Base-by-base conservation (phyloP, 2,113 vertebrate genomes). In the Pipa parva region DNA sequence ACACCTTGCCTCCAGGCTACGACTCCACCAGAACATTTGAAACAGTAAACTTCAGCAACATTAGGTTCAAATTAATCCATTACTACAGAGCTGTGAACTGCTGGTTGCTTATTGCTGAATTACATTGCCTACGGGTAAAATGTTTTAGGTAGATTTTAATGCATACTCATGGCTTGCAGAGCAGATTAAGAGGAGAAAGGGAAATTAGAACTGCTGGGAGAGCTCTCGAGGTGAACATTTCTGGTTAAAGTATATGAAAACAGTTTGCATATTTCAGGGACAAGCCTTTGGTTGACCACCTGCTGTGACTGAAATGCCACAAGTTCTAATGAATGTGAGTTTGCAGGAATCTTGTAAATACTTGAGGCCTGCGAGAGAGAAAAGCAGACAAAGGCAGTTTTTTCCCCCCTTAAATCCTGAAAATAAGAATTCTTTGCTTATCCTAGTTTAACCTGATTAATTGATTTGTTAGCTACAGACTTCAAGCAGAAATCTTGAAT, bases 11-110 rank as follows among this genome's bases (percentile, higher is more conserved):
- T 78, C 9, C 68, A 79, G 89, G 90, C 90, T 90, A 89, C 88
- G 84, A 90, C 90, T 91, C 83, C 88, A 84, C 85, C 84, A 89
- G 87, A 89, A 87, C 86, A 90, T 90, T 91, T 90, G 88, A 81
- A 85, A 88, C 88, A 86, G 89, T 90, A 90, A 90, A 92, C 81
- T 84, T 83, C 76, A 75, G 83, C 88, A 87, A 87, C 91, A 89
- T 87, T 91, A 82, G 87, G 89, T 92, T 90, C 86, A 90, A 92
- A 92, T 90, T 89, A 92, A 90, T 92, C 86, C 89, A 83, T 90
- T 90, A 89, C 87, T 88, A 77, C 81, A 83, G 89, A 87, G 87
- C 88, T 89, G 85, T 90, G 88, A 91, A 89, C 86, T 91, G 87
- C 86, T 79, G 81, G 81, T 89, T 89, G 87, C 88, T 91, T 91